Evolutionary conservation across 1,140 invertebrate genomes (phyloP).

Genomic region (Zaprionus tsacasi): DNA sequence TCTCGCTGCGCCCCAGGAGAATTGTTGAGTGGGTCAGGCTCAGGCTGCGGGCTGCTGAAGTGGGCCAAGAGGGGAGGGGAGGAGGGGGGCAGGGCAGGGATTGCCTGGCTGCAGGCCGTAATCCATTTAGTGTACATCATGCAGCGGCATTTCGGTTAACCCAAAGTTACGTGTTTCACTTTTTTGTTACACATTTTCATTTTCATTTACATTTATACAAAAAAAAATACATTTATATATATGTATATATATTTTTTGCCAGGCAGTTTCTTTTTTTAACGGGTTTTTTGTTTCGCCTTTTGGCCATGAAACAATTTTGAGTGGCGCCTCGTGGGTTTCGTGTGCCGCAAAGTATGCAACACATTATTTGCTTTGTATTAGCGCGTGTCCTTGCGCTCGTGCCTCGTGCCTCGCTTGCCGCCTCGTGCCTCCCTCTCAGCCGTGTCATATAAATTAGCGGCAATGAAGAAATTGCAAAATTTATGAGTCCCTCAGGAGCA

Average conservation of each 20-base stretch:
- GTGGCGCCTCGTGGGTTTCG: constrained; percentile 35
- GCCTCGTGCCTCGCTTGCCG: not conserved
- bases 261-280: constrained; percentile 9
- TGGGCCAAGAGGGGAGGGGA: no score
- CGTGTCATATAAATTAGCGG: constrained; percentile 77
- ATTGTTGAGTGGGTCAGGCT: constrained; percentile 44
- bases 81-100: no score
- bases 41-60: not conserved
- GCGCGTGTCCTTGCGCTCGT: constrained; percentile 51
- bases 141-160: constrained; percentile 57
- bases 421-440: not conserved
- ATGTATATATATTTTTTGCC: constrained; percentile 16
- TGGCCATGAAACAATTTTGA: constrained; percentile 72
- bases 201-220: constrained; percentile 7
- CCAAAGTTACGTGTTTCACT: constrained; percentile 73
- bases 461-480: constrained; percentile 78
- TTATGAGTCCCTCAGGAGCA: constrained; percentile 67
- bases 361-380: constrained; percentile 78
- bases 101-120: constrained; percentile 46
- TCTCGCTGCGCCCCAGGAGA: constrained; percentile 8
- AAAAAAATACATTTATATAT: not conserved
- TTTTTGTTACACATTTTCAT: constrained; percentile 31
- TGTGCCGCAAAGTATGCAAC: constrained; percentile 52
- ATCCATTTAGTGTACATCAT: constrained; percentile 46
- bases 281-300: constrained; percentile 30